These are phyloP conservation scores for Cataglyphis rosenhaueri DNA, from an alignment of 2,888 invertebrate species.

Conservation along the genomic window DNA sequence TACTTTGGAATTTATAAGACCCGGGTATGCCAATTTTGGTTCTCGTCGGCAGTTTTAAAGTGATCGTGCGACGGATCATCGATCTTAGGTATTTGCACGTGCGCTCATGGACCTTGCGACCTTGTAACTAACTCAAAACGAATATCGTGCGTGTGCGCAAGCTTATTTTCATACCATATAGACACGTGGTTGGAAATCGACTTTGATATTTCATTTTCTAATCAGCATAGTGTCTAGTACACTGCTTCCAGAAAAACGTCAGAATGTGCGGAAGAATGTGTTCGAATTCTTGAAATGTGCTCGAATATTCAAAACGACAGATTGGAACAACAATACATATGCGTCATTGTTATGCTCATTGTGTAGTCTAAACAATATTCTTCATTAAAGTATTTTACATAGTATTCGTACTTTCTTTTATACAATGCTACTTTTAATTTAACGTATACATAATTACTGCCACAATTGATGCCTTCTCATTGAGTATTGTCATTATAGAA, in stretches of 20 bases:
- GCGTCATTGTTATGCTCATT: conserved; percentile 44
- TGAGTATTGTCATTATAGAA: conserved; percentile 46
- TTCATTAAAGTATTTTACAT: conserved; percentile 47
- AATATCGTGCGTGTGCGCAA: conserved; percentile 53
- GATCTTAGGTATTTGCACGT: conserved; percentile 34
- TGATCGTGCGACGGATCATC: conserved; percentile 30
- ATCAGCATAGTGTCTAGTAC: conserved; percentile 51
- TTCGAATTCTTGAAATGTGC: neutral
- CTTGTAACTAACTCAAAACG: conserved; percentile 39
- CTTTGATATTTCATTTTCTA: conserved; percentile 72
- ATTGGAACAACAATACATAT: conserved; percentile 18
- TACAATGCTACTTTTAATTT: conserved; percentile 71
- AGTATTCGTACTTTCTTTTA: conserved; percentile 59
- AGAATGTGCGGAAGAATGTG: neutral
- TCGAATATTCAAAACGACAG: neutral
- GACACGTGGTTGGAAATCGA: conserved; percentile 65
- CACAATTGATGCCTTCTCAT: conserved; percentile 63
- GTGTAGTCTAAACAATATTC: conserved; percentile 40
- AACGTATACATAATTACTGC: conserved; percentile 58
- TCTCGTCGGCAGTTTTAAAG: conserved; percentile 43
- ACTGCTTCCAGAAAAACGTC: conserved; percentile 33
- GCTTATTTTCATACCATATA: conserved; percentile 71
- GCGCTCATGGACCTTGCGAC: conserved; percentile 43
- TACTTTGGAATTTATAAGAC: conserved; percentile 59
- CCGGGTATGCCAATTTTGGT: conserved; percentile 56